Conservation (phyloP, 2,797 vertebrate genomes). For the Strix occidentalis region DNA sequence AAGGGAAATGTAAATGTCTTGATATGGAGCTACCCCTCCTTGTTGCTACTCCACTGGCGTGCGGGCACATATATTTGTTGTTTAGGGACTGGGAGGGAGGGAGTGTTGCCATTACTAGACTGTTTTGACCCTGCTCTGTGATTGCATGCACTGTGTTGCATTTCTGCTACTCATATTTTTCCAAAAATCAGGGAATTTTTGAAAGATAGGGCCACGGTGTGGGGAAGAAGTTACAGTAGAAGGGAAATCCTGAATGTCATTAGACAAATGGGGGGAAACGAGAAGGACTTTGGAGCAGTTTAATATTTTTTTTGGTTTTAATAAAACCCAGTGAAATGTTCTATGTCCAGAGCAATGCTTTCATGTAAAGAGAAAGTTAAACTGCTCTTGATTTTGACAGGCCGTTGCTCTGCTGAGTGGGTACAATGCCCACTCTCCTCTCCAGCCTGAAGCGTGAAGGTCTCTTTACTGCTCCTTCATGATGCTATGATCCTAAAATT, state of each 20-base stretch:
- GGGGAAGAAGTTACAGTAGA: background rate
- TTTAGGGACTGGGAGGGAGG: fast-evolving
- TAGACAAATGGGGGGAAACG: background rate
- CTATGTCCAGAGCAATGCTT: background rate
- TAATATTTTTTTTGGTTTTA: background rate
- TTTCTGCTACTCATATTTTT: background rate
- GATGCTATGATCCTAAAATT: background rate
- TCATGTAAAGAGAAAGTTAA: background rate
- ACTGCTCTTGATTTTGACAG: background rate
- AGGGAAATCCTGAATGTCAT: background rate
- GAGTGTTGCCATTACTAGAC: too few relatives aligned
- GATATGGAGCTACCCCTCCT: fast-evolving
- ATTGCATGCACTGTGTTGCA: background rate
- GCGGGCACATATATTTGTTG: fast-evolving
- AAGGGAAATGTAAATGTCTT: background rate
- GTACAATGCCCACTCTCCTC: background rate
- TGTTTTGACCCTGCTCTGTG: fast-evolving
- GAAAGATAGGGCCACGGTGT: fast-evolving
- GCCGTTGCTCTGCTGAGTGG: background rate
- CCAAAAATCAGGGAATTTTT: background rate
- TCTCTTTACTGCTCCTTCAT: background rate
- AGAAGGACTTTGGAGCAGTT: background rate
- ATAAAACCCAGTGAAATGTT: background rate
- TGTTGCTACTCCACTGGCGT: background rate
- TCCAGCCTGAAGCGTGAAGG: background rate